Percentiles rank a stretch among this genome's conserved stretches.
phyloP scores from a whole-genome alignment of 2,113 vertebrate genomes.

The Ramphastos sulfuratus region DNA sequence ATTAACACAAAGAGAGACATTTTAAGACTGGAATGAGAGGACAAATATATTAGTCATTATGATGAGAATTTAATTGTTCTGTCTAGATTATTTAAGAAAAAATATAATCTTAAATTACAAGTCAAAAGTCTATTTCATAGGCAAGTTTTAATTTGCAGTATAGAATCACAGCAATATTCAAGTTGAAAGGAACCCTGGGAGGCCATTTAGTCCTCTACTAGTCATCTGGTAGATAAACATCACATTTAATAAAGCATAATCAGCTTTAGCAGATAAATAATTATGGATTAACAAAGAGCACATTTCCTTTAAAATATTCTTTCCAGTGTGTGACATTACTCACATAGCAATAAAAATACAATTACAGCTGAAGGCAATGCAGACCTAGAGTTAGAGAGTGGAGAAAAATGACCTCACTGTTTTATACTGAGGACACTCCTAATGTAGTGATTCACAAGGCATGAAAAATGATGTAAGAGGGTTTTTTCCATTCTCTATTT shows the following conservation, averaged over 20 bases:
- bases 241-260: conserved; percentile 24
- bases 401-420: not conserved
- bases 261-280: conserved; percentile 36
- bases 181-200: conserved; percentile 10
- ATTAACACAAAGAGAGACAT: not conserved
- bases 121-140: not conserved
- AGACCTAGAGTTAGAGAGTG: not conserved
- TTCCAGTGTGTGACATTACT: conserved; percentile 31
- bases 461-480: rapidly evolving
- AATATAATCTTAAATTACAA: not conserved
- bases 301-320: conserved; percentile 33
- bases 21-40: not conserved
- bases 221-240: conserved; percentile 34
- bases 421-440: not conserved
- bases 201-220: conserved; percentile 18
- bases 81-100: not conserved
- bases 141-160: not conserved
- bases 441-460: not conserved
- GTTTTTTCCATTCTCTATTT: not conserved
- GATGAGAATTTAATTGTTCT: not conserved
- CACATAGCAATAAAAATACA: conserved; percentile 36
- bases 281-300: conserved; percentile 42
- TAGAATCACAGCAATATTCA: not conserved
- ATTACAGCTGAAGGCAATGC: not conserved
- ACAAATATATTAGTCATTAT: conserved; percentile 29